Evolutionary conservation across 2,888 invertebrate genomes (phyloP).

Genomic region (Coenonympha arcania): DNA sequence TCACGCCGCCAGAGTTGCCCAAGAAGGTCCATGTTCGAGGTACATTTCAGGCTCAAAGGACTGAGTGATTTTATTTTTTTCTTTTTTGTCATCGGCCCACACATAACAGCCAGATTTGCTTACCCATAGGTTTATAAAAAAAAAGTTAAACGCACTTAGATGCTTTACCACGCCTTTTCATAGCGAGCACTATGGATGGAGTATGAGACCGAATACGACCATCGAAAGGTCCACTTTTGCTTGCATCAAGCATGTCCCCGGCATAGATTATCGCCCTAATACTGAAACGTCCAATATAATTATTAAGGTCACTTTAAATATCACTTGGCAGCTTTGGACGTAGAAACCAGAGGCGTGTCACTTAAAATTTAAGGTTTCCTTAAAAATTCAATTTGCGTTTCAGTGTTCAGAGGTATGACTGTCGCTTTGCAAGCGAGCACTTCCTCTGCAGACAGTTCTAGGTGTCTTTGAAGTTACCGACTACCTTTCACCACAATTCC

Average conservation of each 20-base stretch:
- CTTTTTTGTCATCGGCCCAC: slow-evolving; percentile 62
- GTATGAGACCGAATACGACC: slow-evolving; percentile 30
- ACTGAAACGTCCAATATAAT: background rate
- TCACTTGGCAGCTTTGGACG: background rate
- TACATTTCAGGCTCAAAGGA: slow-evolving; percentile 73
- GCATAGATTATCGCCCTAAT: slow-evolving; percentile 35
- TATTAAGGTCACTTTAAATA: background rate
- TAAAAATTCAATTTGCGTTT: background rate
- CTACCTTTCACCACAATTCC: slow-evolving; percentile 23
- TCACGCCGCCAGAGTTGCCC: slow-evolving; percentile 99
- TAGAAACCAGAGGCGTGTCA: background rate
- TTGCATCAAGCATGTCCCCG: slow-evolving; percentile 62
- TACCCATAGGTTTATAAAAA: slow-evolving; percentile 47
- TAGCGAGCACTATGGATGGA: slow-evolving; percentile 54
- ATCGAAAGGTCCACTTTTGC: slow-evolving; percentile 36
- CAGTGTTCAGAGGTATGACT: slow-evolving; percentile 20
- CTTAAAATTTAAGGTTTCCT: slow-evolving; percentile 9
- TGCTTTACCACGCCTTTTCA: slow-evolving; percentile 71
- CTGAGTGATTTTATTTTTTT: slow-evolving; percentile 53
- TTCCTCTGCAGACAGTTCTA: slow-evolving; percentile 25
- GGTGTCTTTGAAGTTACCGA: slow-evolving; percentile 7
- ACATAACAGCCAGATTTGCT: slow-evolving; percentile 62
- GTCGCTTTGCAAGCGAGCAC: slow-evolving; percentile 44
- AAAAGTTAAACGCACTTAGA: slow-evolving; percentile 60
- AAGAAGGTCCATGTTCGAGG: slow-evolving; percentile 98